Base-by-base conservation (phyloP, 2,113 vertebrate species). In the Oreochromis spilurus region DNA sequence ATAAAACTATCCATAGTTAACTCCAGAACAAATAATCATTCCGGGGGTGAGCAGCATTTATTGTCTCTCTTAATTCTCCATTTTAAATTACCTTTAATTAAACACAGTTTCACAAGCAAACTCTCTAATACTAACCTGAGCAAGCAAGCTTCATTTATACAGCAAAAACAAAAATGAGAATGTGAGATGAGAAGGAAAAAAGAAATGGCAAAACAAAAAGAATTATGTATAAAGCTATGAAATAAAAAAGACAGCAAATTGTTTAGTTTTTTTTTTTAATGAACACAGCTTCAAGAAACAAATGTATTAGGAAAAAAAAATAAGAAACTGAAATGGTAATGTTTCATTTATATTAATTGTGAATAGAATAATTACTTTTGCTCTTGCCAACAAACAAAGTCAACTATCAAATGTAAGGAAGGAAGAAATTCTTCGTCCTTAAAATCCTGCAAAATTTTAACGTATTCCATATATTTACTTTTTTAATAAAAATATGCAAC, bases 71-170 rank as follows among this genome's bases (percentile, higher is more conserved):
- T 52, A 72, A 50, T 70, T 78, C 75, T 67, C 29, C 79, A 21
- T 58, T 79, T 75, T 48, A 84, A 86, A 87, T 92, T 81, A 87
- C 43, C 65, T 91, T 90, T 84, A 90, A 94, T 91, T 92, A 93
- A 91, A 89, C 85, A 92, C 67, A 54, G 84, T 83, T 91, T 92
- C 80, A 88, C 77, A 53, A 82, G 70, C 75, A 85, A 82, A 88
- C 81, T 29, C 79, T 24, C 84, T 78, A 84, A 86, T 57, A 84
- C 77, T 21, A 77, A 62, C 58, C 62, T 9, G n/a, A 89, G 55
- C 53, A 79, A 3, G 13, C 3, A 24, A 55, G 82, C 9, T 72
- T 43, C 3, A 87, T 85, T 5, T 53, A n/a, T 29, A 1, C 10
- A n/a, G 43, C 16, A 16, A 43, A 48, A n/a, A 72, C 14, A 12